These are phyloP conservation scores for Baccha elongata DNA, from an alignment of 2,888 invertebrate species.

Conservation along the genomic window DNA sequence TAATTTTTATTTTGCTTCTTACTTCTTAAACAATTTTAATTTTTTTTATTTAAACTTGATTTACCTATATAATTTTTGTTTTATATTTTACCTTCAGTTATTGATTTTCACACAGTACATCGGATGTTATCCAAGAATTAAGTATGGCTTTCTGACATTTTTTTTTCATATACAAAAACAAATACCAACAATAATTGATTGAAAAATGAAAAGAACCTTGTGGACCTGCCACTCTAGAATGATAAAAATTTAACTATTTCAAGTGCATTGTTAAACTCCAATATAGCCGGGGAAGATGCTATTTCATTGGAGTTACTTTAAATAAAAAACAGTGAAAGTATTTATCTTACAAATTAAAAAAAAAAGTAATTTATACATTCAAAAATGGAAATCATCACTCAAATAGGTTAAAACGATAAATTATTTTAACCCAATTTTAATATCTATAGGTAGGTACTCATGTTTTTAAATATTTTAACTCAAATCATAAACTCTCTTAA, in stretches of 20 bases:
- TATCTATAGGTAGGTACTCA: neutral
- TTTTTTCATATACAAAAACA: conserved; percentile 55
- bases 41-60: conserved; percentile 44
- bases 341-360: conserved; percentile 25
- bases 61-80: conserved; percentile 29
- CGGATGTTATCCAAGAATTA: conserved; percentile 43
- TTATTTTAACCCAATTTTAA: conserved; percentile 18
- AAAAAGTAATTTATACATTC: conserved; percentile 1
- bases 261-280: conserved; percentile 76
- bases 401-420: conserved; percentile 15
- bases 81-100: conserved; percentile 62
- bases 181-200: conserved; percentile 5
- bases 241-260: conserved; percentile 21
- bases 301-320: conserved; percentile 77
- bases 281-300: conserved; percentile 83
- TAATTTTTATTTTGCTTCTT: conserved; percentile 51
- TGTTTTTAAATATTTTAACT: conserved; percentile 17
- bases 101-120: conserved; percentile 44
- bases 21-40: conserved; percentile 56
- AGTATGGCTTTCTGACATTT: conserved; percentile 76
- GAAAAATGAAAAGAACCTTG: conserved; percentile 24
- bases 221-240: conserved; percentile 53
- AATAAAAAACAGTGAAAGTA: conserved; percentile 11
- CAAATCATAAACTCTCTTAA: conserved; percentile 3
- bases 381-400: conserved; percentile 1